Percentiles rank a stretch among this genome's conserved stretches.
These are phyloP conservation scores for Nysson spinosus DNA, from an alignment of 2,888 invertebrate species.

Conservation along the genomic window DNA sequence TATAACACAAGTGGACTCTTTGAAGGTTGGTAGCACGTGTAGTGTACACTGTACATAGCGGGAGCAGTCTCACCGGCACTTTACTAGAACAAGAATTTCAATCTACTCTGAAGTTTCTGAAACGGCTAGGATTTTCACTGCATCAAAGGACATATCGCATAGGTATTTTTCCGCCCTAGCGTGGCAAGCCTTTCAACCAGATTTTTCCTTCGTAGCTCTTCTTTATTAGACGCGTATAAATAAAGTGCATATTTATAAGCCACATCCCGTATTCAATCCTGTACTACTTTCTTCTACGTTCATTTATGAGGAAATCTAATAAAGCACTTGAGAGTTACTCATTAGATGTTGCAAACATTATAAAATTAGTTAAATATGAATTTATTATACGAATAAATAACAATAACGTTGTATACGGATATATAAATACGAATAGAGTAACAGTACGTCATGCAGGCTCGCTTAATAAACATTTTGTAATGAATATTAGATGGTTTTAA, in stretches of 20 bases:
- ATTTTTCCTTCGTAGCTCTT: not conserved
- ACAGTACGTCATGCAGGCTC: too few species aligned
- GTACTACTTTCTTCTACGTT: not conserved
- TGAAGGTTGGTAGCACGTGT: not conserved
- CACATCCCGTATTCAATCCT: not conserved
- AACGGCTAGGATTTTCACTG: slow-evolving; percentile 16
- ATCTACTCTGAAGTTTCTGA: slow-evolving; percentile 27
- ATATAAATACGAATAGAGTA: too few species aligned
- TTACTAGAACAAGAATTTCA: slow-evolving; percentile 34
- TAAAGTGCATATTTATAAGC: not conserved
- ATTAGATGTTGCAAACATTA: too few species aligned
- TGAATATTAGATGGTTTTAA: too few species aligned
- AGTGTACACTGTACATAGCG: not conserved
- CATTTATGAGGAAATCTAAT: too few species aligned
- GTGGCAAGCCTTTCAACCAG: slow-evolving; percentile 10
- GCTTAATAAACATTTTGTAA: too few species aligned
- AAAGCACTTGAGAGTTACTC: too few species aligned
- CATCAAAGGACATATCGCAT: slow-evolving; percentile 23
- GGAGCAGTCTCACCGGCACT: slow-evolving; percentile 2
- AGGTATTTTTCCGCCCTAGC: slow-evolving; percentile 5
- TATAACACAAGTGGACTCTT: slow-evolving; percentile 11
- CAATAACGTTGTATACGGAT: too few species aligned
- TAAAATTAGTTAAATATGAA: too few species aligned
- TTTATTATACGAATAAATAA: too few species aligned
- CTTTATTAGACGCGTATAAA: not conserved